These are phyloP conservation scores for Nomada goodeniana DNA, from an alignment of 2,888 invertebrate genomes.

Conservation along the genomic window DNA sequence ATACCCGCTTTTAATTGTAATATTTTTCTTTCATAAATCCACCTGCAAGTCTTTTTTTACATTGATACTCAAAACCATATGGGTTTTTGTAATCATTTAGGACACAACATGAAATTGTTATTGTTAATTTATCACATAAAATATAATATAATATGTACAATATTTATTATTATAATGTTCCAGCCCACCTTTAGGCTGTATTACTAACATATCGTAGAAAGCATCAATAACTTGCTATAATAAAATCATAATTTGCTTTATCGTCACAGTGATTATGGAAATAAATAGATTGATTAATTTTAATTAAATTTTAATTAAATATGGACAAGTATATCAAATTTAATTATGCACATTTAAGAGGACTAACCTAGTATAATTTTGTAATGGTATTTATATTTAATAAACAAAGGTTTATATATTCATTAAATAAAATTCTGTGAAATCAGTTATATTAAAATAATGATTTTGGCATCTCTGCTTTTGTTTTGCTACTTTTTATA, in stretches of 20 bases:
- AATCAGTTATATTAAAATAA: constrained; percentile 16
- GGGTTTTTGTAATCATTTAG: constrained; percentile 38
- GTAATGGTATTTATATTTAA: background rate
- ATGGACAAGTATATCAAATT: too few relatives aligned
- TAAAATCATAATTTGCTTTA: constrained; percentile 31
- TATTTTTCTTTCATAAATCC: background rate
- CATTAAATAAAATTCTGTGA: constrained; percentile 10
- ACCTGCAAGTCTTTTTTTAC: background rate
- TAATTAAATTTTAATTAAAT: constrained; percentile 1
- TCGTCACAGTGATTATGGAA: constrained; percentile 6
- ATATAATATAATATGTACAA: constrained; percentile 67
- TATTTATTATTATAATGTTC: constrained; percentile 49
- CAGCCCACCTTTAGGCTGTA: constrained; percentile 41
- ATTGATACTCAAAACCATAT: background rate
- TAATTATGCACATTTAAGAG: constrained; percentile 9
- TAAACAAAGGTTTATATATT: background rate
- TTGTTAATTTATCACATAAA: constrained; percentile 65
- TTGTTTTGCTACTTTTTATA: constrained; percentile 37
- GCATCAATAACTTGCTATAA: constrained; percentile 50
- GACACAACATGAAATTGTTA: constrained; percentile 73
- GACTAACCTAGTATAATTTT: background rate
- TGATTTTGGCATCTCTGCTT: constrained; percentile 48
- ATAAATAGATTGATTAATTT: constrained; percentile 6
- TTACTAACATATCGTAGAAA: constrained; percentile 58
- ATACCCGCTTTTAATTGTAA: background rate